phyloP scores from a whole-genome alignment of 2,113 vertebrate genomes.

The Sigmodon hispidus region DNA sequence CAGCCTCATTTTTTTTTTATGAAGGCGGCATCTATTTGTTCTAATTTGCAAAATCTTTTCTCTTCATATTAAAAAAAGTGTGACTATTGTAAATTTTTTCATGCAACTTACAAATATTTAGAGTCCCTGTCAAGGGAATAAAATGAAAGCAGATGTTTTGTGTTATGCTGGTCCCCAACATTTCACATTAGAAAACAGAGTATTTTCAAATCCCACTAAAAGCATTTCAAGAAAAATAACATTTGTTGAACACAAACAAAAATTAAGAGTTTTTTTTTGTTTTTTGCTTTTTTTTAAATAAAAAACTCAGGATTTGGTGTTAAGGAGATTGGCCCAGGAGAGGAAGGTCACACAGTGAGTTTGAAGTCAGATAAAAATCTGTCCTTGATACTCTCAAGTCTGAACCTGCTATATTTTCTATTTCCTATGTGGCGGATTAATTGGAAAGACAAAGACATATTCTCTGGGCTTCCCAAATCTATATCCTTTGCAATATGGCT shows the following conservation, averaged over 20 bases:
- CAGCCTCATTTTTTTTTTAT: constrained; percentile 45
- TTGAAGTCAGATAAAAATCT: background rate
- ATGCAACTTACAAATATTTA: constrained; percentile 79
- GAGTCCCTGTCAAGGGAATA: constrained; percentile 72
- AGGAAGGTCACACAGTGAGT: background rate
- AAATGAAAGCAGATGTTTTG: constrained; percentile 77
- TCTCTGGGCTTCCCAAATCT: background rate
- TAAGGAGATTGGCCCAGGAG: background rate
- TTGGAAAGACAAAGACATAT: background rate
- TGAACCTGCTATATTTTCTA: background rate
- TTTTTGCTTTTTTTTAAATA: background rate
- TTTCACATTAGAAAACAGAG: constrained; percentile 73
- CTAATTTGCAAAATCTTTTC: constrained; percentile 67
- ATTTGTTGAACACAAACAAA: constrained; percentile 68
- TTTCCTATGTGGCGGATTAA: background rate
- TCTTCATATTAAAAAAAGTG: background rate
- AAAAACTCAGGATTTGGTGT: constrained; percentile 16
- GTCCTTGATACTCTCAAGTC: background rate
- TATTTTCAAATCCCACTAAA: constrained; percentile 69
- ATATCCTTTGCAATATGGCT: background rate
- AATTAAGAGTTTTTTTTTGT: constrained; percentile 18
- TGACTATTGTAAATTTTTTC: constrained; percentile 71
- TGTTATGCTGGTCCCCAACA: constrained; percentile 61
- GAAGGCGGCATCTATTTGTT: constrained; percentile 53
- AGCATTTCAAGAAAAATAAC: constrained; percentile 68